These are phyloP conservation scores for Oryzias woworae DNA, from an alignment of 2,113 vertebrate species.

Conservation along the genomic window DNA sequence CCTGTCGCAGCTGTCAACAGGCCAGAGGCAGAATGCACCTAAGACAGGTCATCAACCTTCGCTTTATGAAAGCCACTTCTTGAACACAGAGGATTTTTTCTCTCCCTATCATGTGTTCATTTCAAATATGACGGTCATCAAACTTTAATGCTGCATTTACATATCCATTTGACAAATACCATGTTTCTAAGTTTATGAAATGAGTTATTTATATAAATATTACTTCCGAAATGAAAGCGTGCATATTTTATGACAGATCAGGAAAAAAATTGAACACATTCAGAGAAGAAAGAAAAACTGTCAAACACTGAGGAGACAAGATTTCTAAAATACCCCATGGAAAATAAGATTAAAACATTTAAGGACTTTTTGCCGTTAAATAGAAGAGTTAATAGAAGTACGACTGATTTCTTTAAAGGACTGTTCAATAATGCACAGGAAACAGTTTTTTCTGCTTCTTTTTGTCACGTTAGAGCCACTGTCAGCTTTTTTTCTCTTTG, in stretches of 20 bases:
- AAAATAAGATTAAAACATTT: conserved; percentile 29
- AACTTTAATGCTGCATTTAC: conserved; percentile 5
- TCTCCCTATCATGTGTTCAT: background rate
- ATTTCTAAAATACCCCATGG: conserved; percentile 24
- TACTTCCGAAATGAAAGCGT: conserved; percentile 25
- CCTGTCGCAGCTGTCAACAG: too few relatives aligned
- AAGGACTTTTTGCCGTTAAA: conserved; percentile 23
- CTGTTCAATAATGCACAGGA: conserved; percentile 7
- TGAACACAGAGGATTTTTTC: conserved; percentile 10
- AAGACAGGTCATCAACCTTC: conserved; percentile 10
- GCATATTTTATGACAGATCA: conserved; percentile 6
- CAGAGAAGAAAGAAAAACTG: conserved; percentile 15
- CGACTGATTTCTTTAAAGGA: conserved; percentile 18
- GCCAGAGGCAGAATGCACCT: background rate
- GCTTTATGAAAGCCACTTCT: conserved; percentile 17
- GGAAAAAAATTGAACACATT: conserved; percentile 14
- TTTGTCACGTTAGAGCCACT: conserved; percentile 20
- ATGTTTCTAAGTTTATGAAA: conserved; percentile 1
- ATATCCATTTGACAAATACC: background rate
- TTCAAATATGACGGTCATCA: conserved; percentile 7
- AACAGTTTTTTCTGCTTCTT: conserved; percentile 14
- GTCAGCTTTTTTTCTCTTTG: conserved; percentile 6
- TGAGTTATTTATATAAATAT: background rate
- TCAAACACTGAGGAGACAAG: background rate
- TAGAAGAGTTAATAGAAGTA: conserved; percentile 30